Evolutionary conservation across 2,888 invertebrate species (phyloP).

Genomic region (Chalcosyrphus nemorum): DNA sequence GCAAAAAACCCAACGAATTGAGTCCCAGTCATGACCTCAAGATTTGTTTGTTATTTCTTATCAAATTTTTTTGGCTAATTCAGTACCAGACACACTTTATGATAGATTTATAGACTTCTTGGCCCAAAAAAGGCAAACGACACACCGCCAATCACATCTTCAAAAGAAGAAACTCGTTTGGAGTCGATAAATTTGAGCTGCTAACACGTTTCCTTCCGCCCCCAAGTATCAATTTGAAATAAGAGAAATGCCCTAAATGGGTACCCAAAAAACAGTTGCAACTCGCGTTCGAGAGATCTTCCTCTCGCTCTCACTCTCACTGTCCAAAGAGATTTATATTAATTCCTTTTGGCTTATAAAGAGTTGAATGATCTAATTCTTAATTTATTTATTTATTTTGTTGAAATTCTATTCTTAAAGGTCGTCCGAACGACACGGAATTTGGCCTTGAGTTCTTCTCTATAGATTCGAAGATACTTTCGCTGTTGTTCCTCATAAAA

Average conservation of each 20-base stretch:
- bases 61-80: background rate
- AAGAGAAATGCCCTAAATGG: background rate
- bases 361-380: constrained; percentile 46
- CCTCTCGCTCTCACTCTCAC: background rate
- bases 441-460: constrained; percentile 12
- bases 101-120: background rate
- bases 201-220: constrained; percentile 6
- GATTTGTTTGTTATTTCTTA: background rate
- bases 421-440: constrained; percentile 27
- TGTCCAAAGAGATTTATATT: background rate
- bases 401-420: constrained; percentile 13
- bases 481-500: constrained; percentile 15
- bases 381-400: constrained; percentile 25
- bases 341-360: background rate
- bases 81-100: background rate
- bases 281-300: background rate
- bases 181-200: background rate
- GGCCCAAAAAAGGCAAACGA: background rate
- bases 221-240: constrained; percentile 4
- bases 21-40: background rate
- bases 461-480: background rate
- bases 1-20: background rate
- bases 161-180: background rate
- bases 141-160: background rate
- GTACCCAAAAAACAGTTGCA: background rate